Percentiles rank a stretch among this genome's conserved stretches.
Evolutionary conservation across 1,140 invertebrate species (phyloP).

Genomic region (Hyphantria cunea): DNA sequence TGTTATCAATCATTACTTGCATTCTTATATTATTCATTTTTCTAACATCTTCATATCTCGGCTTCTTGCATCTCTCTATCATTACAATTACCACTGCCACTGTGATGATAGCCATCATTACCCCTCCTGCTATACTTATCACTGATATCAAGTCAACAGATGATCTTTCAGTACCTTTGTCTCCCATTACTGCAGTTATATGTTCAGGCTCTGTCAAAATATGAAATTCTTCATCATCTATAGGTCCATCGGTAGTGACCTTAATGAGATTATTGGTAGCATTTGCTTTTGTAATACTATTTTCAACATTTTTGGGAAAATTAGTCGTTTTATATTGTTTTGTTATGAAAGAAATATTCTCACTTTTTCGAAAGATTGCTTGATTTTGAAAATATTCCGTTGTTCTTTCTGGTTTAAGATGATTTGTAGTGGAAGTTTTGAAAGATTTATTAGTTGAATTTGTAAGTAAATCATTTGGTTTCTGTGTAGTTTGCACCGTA

Average conservation of each 20-base stretch:
- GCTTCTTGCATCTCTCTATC: conserved; percentile 70
- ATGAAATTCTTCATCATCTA: conserved; percentile 75
- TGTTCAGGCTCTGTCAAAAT: conserved; percentile 82
- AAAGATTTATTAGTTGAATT: conserved; percentile 15
- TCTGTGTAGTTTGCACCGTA: conserved; percentile 21
- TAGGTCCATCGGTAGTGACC: conserved; percentile 57
- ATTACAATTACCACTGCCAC: conserved; percentile 77
- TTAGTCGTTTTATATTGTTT: conserved; percentile 22
- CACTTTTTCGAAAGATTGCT: conserved; percentile 9
- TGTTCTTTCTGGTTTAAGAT: conserved; percentile 22
- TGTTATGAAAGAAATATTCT: conserved; percentile 1
- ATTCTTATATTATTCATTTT: conserved; percentile 74
- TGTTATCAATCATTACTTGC: conserved; percentile 74
- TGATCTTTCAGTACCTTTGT: conserved; percentile 64
- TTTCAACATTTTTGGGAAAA: conserved; percentile 3
- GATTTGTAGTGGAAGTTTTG: conserved; percentile 4
- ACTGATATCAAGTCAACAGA: conserved; percentile 75
- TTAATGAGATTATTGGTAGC: conserved; percentile 47
- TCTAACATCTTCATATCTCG: conserved; percentile 66
- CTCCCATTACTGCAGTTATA: conserved; percentile 78
- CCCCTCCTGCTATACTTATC: conserved; percentile 75
- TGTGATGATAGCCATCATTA: conserved; percentile 77
- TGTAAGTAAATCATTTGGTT: conserved; percentile 23
- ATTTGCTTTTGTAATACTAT: conserved; percentile 36
- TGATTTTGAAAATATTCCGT: conserved; percentile 28